Evolutionary conservation across 2,113 vertebrate genomes (phyloP).

Genomic region (Eclectus roratus): DNA sequence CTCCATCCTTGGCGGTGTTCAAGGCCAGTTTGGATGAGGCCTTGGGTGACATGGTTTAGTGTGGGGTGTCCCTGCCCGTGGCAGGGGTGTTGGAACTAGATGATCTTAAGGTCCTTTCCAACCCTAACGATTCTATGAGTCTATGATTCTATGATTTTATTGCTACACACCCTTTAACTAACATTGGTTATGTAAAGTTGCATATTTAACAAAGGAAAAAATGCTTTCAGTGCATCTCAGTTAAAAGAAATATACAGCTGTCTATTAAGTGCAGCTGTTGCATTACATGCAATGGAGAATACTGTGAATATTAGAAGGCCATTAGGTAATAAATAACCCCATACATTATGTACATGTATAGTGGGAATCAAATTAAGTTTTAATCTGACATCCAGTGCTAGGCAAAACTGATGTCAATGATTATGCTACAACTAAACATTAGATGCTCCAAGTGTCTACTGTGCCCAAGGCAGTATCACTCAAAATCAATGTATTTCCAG

Average conservation of each 20-base stretch:
- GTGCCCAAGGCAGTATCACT: neutral
- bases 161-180: neutral
- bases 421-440: neutral
- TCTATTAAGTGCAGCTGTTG: neutral
- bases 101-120: too few relatives aligned
- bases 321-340: neutral
- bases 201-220: neutral
- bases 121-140: too few relatives aligned
- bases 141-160: neutral
- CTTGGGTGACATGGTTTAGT: too few relatives aligned
- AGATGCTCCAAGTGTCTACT: neutral
- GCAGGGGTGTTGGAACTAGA: too few relatives aligned
- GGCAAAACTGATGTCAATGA: neutral
- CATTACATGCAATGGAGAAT: neutral
- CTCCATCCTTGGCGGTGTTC: too few relatives aligned
- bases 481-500: neutral
- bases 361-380: neutral
- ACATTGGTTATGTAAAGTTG: neutral
- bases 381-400: neutral
- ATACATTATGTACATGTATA: neutral
- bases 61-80: too few relatives aligned
- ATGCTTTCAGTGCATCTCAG: neutral
- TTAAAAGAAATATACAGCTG: neutral
- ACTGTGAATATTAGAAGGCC: neutral
- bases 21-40: too few relatives aligned